Conservation (phyloP, 2,888 invertebrate genomes). For the Diogma glabrata region DNA sequence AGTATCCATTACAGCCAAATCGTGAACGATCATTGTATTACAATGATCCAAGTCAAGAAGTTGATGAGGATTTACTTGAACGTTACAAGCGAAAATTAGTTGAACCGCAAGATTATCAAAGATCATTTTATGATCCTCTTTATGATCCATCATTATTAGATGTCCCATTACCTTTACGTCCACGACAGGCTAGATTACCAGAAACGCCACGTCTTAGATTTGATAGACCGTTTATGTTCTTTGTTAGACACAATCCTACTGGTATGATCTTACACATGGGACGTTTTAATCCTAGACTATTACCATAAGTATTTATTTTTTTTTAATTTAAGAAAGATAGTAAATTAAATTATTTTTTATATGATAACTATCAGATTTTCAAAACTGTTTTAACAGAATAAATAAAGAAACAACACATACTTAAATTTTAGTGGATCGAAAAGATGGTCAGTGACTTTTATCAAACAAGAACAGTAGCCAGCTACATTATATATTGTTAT, state of each 20-base stretch:
- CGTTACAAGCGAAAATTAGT: conserved; percentile 14
- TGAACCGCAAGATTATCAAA: conserved; percentile 49
- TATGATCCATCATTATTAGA: conserved; percentile 41
- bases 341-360: no score
- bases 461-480: no score
- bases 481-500: no score
- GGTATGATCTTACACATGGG: conserved; percentile 82
- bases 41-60: conserved; percentile 18
- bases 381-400: no score
- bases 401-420: no score
- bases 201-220: conserved; percentile 65
- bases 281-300: conserved; percentile 70
- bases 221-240: conserved; percentile 79
- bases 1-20: conserved; percentile 60
- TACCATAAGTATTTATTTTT: conserved; percentile 43
- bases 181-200: conserved; percentile 58
- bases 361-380: no score
- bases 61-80: background rate
- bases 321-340: no score
- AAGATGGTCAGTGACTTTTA: no score
- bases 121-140: conserved; percentile 56
- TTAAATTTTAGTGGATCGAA: no score
- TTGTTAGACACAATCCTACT: conserved; percentile 83
- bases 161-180: conserved; percentile 55
- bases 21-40: conserved; percentile 39